Base-by-base conservation (phyloP, 2,888 invertebrate species). In the Syritta pipiens region DNA sequence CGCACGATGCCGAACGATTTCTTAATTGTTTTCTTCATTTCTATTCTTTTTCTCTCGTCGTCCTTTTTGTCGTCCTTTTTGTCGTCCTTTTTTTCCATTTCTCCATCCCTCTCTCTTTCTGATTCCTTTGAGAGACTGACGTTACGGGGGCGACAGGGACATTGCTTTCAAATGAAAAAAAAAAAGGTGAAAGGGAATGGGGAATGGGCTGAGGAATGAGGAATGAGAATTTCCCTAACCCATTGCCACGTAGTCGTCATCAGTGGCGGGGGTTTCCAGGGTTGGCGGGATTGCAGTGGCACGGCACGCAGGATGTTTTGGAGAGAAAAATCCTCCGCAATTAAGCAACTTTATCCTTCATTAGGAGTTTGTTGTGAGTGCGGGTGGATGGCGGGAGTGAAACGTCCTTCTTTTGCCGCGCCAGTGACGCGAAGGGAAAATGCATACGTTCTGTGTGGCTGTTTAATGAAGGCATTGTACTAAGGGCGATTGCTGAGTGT, bases 301-400 rank as follows among this genome's bases (percentile, higher is more conserved):
- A 62, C 49, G 62, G 30, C 48, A 44, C 7, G n/a, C 2, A 42
- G 48, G 65, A 57, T 68, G 79, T 74, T 79, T 32, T 62, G 62
- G 67, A n/a, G n/a, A n/a, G n/a, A 79, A 74, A 79, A 67, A 79
- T 49, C 55, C 79, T 57, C 49, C 49, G 74, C 74, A 79, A 74
- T 79, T 79, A 79, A 79, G 74, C 74, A 79, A 79, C 79, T 79
- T 79, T 79, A 79, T 79, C 79, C 79, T 74, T 79, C 79, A 79
- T 79, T 79, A 79, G 74, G 79, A 79, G 79, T 79, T 79, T 62
- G 67, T 67, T 60, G 53, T 55, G 72, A 59, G 12, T 10, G 6
- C 24, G 44, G 20, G 44, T 24, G 12, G 37, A 26, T 57, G 37
- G 5, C 17, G 19, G 14, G 14, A 17, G 37, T 17, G 35, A 35